These are phyloP conservation scores for Ceyx margarethae DNA, from an alignment of 2,113 vertebrate species.

Conservation along the genomic window DNA sequence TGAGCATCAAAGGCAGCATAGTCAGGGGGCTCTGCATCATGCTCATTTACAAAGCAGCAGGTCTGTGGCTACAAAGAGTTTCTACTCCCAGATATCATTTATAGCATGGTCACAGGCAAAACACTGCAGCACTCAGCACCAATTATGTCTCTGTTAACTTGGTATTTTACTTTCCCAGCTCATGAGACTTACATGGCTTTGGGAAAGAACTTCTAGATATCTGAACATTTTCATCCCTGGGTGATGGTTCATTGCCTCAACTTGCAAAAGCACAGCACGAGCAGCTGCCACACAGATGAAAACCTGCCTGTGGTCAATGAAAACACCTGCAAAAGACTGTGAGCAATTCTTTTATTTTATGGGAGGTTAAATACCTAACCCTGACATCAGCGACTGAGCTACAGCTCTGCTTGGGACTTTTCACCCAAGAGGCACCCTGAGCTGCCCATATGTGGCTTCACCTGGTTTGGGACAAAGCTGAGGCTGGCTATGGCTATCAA, in stretches of 20 bases:
- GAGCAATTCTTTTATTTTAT: background rate
- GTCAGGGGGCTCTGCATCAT: background rate
- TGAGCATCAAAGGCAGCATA: background rate
- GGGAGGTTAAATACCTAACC: background rate
- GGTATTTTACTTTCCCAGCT: background rate
- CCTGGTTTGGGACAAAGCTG: background rate
- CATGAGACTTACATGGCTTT: background rate
- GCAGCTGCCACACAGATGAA: background rate
- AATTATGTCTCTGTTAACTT: background rate
- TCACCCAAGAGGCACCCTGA: background rate
- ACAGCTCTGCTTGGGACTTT: rapidly evolving
- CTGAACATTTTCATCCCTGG: background rate
- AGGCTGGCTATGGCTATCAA: background rate
- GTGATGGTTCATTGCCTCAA: background rate
- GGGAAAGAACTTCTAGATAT: background rate
- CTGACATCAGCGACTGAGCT: rapidly evolving
- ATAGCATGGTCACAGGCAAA: background rate
- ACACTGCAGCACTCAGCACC: background rate
- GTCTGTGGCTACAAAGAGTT: background rate
- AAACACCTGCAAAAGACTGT: background rate
- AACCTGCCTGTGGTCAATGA: background rate
- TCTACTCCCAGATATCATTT: background rate
- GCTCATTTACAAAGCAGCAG: background rate
- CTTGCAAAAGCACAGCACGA: background rate
- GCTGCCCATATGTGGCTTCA: background rate